Evolutionary conservation across 2,888 invertebrate species (phyloP).

Genomic region (Liposcelis brunnea): DNA sequence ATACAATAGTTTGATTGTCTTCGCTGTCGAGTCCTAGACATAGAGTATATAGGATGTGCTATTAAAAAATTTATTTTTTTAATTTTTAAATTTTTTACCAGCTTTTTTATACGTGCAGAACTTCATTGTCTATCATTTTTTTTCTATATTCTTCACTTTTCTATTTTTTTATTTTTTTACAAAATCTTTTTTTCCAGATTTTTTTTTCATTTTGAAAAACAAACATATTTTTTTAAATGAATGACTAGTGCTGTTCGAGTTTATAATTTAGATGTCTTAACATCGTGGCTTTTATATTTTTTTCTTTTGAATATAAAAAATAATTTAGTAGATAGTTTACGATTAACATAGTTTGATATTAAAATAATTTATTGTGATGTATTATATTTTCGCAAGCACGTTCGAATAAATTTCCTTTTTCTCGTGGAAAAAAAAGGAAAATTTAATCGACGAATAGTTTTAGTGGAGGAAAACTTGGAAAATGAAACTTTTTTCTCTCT

Average conservation of each 20-base stretch:
- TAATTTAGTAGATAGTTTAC: no score
- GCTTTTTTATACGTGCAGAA: slow-evolving; percentile 4
- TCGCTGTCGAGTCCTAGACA: no score
- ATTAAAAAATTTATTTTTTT: no score
- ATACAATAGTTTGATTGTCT: no score
- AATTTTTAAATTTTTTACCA: neutral
- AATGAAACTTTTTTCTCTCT: no score
- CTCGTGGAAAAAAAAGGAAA: no score
- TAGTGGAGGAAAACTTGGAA: no score
- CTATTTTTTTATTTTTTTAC: slow-evolving; percentile 6
- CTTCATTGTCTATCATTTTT: slow-evolving; percentile 3
- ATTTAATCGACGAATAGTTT: no score
- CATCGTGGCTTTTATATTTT: slow-evolving; percentile 5
- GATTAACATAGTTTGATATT: neutral
- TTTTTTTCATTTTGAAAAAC: slow-evolving; percentile 7
- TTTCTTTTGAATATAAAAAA: slow-evolving; percentile 1
- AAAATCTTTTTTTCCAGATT: slow-evolving; percentile 2
- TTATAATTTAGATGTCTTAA: neutral
- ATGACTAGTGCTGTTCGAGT: slow-evolving; percentile 4
- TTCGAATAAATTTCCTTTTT: no score
- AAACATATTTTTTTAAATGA: slow-evolving; percentile 8
- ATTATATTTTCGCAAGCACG: neutral
- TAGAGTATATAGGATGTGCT: no score
- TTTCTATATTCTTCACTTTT: slow-evolving; percentile 5
- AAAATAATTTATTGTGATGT: slow-evolving; percentile 1